Conservation (phyloP, 2,888 invertebrate genomes). For the Drosophila paranaensis region DNA sequence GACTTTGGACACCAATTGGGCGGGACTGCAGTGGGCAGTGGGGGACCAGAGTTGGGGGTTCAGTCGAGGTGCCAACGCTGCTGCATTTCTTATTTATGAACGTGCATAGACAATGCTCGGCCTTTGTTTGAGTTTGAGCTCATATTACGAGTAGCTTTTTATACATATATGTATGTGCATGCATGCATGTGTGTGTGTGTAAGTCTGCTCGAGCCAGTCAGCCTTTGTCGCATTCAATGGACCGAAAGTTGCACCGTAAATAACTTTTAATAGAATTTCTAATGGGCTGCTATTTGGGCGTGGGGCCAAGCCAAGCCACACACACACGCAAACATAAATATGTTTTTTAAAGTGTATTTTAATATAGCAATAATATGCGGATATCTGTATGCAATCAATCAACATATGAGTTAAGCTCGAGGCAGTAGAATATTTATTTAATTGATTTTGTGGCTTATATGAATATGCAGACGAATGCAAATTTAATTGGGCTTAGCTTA, state of each 20-base stretch:
- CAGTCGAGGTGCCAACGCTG: conserved; percentile 45
- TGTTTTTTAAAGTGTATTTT: background rate
- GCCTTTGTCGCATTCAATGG: conserved; percentile 69
- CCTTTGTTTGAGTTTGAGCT: conserved; percentile 40
- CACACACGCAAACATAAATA: background rate
- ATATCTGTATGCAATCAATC: conserved; percentile 5
- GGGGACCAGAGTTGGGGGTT: conserved; percentile 5
- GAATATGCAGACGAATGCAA: too few species aligned
- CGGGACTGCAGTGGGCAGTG: background rate
- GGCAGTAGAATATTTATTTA: background rate
- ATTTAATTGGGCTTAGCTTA: background rate
- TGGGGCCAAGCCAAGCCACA: conserved; percentile 14
- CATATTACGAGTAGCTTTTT: conserved; percentile 20
- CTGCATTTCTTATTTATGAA: conserved; percentile 80
- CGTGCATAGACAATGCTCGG: conserved; percentile 74
- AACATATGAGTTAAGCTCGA: background rate
- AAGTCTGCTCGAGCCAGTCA: conserved; percentile 14
- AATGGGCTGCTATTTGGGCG: conserved; percentile 51
- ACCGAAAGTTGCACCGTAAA: conserved; percentile 70
- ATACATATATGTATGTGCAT: background rate
- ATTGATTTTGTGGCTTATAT: background rate
- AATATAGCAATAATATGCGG: conserved; percentile 1
- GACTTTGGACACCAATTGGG: conserved; percentile 17
- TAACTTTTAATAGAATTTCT: conserved; percentile 80
- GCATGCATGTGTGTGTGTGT: background rate